These are phyloP conservation scores for Macquaria australasica DNA, from an alignment of 2,113 vertebrate species.

Conservation along the genomic window DNA sequence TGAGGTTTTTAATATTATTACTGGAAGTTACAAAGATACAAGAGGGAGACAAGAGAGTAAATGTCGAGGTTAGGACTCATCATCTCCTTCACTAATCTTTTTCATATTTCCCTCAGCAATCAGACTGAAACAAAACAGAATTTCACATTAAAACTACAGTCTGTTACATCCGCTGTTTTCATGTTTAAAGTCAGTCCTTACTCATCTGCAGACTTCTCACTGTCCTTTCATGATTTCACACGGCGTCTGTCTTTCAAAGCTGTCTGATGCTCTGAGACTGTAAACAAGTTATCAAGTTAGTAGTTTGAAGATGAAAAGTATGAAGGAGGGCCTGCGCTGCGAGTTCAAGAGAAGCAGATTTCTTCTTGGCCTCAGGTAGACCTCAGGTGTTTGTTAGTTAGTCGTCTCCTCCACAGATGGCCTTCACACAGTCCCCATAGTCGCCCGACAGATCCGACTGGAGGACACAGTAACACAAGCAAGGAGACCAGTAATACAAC, in stretches of 20 bases:
- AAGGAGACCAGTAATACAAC: not conserved
- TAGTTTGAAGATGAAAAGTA: not conserved
- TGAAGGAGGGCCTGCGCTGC: not conserved
- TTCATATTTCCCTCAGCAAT: slow-evolving; percentile 60
- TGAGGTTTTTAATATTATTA: not conserved
- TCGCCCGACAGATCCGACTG: slow-evolving; percentile 69
- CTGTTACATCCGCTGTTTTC: not conserved
- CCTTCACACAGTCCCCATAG: slow-evolving; percentile 49
- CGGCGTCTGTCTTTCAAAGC: not conserved
- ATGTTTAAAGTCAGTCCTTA: not conserved
- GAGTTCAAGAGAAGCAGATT: not conserved
- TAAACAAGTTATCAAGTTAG: not conserved
- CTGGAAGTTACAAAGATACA: not conserved
- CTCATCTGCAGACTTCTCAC: not conserved
- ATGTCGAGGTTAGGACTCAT: slow-evolving; percentile 19
- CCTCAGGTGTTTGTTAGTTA: not conserved
- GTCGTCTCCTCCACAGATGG: slow-evolving; percentile 78
- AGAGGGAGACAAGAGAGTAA: not conserved
- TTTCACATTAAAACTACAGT: not conserved
- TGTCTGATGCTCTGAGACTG: too few relatives aligned
- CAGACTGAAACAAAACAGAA: slow-evolving; percentile 66
- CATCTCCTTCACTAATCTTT: slow-evolving; percentile 71
- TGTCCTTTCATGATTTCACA: not conserved
- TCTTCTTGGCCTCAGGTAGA: not conserved
- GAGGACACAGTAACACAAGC: slow-evolving; percentile 43